phyloP scores from a whole-genome alignment of 2,113 vertebrate genomes.

The Pelecanus crispus region DNA sequence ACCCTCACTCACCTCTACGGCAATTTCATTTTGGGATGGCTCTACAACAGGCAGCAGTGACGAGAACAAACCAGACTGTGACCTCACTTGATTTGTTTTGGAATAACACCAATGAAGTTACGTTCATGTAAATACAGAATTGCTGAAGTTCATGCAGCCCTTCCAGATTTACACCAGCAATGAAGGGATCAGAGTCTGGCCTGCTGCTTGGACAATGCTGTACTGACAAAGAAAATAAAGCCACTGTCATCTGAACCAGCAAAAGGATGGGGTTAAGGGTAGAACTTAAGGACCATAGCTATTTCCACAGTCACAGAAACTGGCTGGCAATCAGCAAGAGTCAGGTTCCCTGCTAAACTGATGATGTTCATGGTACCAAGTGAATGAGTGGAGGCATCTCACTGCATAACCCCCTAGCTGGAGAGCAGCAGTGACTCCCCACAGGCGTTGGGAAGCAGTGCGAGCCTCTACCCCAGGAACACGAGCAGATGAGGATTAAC shows the following conservation, averaged over 20 bases:
- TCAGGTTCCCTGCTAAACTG: background rate
- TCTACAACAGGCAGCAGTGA: background rate
- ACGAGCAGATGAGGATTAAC: background rate
- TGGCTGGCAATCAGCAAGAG: background rate
- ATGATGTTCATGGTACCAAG: background rate
- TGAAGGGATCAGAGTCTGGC: background rate
- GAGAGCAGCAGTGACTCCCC: background rate
- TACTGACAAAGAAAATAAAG: background rate
- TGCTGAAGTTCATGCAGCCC: background rate
- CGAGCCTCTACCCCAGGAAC: background rate
- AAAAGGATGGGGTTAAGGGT: background rate
- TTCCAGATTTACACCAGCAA: background rate
- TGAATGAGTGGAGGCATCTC: background rate
- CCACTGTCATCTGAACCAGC: background rate
- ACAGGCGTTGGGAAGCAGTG: background rate
- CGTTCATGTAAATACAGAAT: fast-evolving
- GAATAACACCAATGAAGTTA: background rate
- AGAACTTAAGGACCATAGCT: background rate
- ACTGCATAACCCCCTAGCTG: background rate
- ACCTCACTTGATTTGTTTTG: background rate
- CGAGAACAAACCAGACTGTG: background rate
- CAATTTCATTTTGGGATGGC: background rate
- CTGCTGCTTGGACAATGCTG: background rate
- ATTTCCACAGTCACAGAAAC: background rate
- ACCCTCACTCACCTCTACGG: background rate